Evolutionary conservation across 30 jellyfish, hydroid and myxozoan genomes (phyloP).

Genomic region (Chrysaora quinquecirrha): DNA sequence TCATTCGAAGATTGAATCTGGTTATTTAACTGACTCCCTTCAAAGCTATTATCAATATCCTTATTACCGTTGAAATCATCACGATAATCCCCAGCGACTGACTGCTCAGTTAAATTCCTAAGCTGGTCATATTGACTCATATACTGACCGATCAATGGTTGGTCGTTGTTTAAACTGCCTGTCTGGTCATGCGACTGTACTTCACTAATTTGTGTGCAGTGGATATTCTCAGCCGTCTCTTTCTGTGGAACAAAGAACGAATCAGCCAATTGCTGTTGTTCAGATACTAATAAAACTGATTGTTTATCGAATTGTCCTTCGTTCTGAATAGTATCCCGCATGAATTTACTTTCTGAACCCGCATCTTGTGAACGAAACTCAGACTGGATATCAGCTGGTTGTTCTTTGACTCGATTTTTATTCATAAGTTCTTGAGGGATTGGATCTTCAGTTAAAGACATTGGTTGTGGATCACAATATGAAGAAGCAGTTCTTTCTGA

Average conservation of each 20-base stretch:
- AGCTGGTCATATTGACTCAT: not conserved
- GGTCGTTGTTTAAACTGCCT: not conserved
- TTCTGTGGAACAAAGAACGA: conserved; percentile 52
- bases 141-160: conserved; percentile 7
- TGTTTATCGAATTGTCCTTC: not conserved
- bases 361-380: not conserved
- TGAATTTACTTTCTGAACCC: not conserved
- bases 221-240: not conserved
- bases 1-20: not conserved
- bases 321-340: not conserved
- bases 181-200: not conserved
- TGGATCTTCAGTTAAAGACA: conserved; percentile 70
- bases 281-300: not conserved
- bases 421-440: conserved; percentile 47
- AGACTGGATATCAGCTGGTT: not conserved
- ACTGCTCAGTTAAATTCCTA: not conserved
- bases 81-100: not conserved
- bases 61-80: not conserved
- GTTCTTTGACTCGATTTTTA: conserved; percentile 1
- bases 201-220: not conserved
- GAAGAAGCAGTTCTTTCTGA: conserved; percentile 6
- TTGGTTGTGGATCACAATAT: conserved; percentile 63
- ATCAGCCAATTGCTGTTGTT: conserved; percentile 49
- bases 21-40: not conserved
- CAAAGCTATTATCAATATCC: not conserved